These are phyloP conservation scores for Maniola jurtina DNA, from an alignment of 1,140 invertebrate genomes.

Conservation along the genomic window DNA sequence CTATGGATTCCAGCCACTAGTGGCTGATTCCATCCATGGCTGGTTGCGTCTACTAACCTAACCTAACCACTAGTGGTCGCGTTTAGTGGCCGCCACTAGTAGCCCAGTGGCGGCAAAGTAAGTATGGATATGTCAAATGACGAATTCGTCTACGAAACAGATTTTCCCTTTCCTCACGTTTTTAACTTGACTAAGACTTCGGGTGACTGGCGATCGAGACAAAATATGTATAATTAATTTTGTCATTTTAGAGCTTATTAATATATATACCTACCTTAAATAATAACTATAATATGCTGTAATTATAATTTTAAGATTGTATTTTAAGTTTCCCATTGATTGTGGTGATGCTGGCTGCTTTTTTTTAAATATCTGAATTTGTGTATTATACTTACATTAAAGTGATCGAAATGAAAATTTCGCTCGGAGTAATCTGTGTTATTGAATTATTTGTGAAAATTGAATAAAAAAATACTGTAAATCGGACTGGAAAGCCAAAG, in stretches of 20 bases:
- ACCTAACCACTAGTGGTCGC: no score
- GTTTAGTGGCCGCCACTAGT: no score
- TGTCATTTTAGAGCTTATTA: conserved; percentile 77
- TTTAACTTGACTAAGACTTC: no score
- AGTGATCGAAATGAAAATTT: conserved; percentile 59
- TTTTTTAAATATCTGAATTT: conserved; percentile 48
- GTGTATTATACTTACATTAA: conserved; percentile 58
- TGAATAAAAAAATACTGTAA: conserved; percentile 71
- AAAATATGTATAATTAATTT: conserved; percentile 66
- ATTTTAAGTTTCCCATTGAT: conserved; percentile 51
- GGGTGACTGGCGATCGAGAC: conserved; percentile 62
- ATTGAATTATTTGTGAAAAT: conserved; percentile 71
- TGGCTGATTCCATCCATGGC: no score
- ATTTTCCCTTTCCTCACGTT: no score
- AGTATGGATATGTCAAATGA: no score
- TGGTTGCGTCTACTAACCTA: no score
- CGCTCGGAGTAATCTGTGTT: conserved; percentile 69
- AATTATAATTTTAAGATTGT: conserved; percentile 73
- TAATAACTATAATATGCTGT: conserved; percentile 47
- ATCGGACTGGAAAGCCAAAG: conserved; percentile 76
- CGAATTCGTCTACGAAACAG: no score
- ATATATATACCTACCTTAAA: conserved; percentile 69
- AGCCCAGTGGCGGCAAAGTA: no score
- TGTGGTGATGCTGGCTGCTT: conserved; percentile 46
- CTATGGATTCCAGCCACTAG: no score